These are phyloP conservation scores for Passer domesticus DNA, from an alignment of 2,113 vertebrate species.

Conservation along the genomic window DNA sequence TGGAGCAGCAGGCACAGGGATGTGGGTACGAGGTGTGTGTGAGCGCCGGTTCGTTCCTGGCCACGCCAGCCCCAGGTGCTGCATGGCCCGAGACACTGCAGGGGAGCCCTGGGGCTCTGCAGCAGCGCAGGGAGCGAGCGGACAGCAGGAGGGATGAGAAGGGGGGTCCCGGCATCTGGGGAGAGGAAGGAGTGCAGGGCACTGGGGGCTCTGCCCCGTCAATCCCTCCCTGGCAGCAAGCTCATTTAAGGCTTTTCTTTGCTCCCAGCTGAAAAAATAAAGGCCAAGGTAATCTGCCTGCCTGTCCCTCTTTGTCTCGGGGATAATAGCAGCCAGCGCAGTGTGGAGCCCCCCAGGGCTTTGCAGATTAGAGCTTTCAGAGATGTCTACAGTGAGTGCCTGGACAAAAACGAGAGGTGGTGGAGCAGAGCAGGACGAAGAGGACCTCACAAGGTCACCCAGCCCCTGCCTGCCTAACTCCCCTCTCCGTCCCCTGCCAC, in stretches of 20 bases:
- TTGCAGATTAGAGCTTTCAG: constrained; percentile 52
- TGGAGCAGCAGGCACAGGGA: fast-evolving
- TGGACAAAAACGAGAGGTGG: constrained; percentile 39
- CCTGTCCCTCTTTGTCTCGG: constrained; percentile 52
- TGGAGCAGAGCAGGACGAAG: not conserved
- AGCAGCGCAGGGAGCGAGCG: fast-evolving
- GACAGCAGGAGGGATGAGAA: not conserved
- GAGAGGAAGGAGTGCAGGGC: not conserved
- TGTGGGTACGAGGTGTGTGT: fast-evolving
- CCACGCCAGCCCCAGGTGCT: too few relatives aligned
- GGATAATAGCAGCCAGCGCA: constrained; percentile 36
- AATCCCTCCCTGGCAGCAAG: not conserved
- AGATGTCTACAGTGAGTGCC: constrained; percentile 13
- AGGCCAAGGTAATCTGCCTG: constrained; percentile 53
- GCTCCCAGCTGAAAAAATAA: constrained; percentile 50
- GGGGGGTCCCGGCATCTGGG: not conserved
- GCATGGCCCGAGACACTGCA: fast-evolving
- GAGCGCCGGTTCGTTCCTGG: not conserved
- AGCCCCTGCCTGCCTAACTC: not conserved
- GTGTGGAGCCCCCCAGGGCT: constrained; percentile 32
- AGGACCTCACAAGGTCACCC: not conserved
- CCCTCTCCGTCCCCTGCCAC: not conserved
- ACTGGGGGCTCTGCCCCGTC: not conserved
- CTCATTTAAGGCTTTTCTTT: constrained; percentile 27
- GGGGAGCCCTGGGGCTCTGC: not conserved